These are phyloP conservation scores for Coregonus clupeaformis DNA, from an alignment of 2,113 vertebrate genomes.

Conservation along the genomic window DNA sequence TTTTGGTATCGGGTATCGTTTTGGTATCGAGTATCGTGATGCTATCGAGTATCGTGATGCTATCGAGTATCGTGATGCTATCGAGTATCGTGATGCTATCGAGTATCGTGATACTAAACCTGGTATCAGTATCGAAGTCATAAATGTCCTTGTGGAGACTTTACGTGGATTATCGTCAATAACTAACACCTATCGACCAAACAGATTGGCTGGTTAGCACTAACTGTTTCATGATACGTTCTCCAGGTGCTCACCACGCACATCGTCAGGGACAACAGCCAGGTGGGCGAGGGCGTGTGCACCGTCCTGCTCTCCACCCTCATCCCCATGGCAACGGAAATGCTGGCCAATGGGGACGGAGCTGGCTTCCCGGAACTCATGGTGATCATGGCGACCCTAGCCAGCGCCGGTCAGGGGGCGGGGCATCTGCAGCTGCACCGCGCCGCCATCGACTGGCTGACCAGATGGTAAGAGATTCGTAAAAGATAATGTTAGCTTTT, in stretches of 20 bases:
- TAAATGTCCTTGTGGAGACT: no score
- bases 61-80: no score
- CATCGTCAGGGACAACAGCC: conserved; percentile 97
- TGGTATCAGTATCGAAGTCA: no score
- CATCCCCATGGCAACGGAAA: conserved; percentile 96
- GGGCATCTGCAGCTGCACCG: conserved; percentile 95
- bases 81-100: no score
- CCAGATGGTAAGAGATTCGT: conserved; percentile 85
- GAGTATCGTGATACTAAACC: no score
- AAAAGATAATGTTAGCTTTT: no score
- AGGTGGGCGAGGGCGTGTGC: conserved; percentile 98
- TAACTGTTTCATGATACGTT: fast-evolving
- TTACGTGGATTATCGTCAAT: no score
- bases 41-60: no score
- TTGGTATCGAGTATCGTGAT: no score
- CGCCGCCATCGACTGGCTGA: conserved; percentile 93
- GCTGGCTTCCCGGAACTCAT: conserved; percentile 97
- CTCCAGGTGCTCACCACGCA: conserved; percentile 83
- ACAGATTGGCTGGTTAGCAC: no score
- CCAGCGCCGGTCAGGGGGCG: conserved; percentile 93
- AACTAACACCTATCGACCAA: no score
- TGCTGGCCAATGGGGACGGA: conserved; percentile 91
- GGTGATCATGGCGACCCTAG: conserved; percentile 96
- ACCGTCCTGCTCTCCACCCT: conserved; percentile 93
- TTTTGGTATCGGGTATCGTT: no score